Base-by-base conservation (phyloP, 2,888 invertebrate species). In the Cacoxenus indagator region DNA sequence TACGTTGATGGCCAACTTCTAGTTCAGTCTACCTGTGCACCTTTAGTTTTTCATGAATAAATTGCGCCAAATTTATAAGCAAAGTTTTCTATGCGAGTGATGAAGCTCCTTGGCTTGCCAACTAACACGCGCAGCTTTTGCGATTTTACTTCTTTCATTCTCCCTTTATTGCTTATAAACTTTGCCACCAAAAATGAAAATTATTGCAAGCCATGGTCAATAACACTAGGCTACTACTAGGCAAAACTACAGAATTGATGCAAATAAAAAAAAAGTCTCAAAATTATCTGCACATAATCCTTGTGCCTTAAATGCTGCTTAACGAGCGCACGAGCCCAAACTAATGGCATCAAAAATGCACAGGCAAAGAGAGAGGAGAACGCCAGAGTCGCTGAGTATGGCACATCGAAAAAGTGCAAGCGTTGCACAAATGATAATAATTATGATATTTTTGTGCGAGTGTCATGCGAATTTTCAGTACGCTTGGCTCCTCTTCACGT, bases 51-150 rank as follows among this genome's bases (percentile, higher is more conserved):
- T 72, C 75, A 80, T 81, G 81, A 81, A 81, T 81, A 81, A 81
- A 81, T 81, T 81, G 78, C 80, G 76, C 76, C 78, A 78, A 81
- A 81, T 81, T 81, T 81, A 81, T 81, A 80, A 76, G 76, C 64
- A 81, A 81, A 81, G 80, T 81, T 81, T 81, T 24, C 24, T 61
- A 43, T 71, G 75, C 72, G 69, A 69, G 64, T 70, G 70, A 68
- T 54, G n/a, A 37, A 37, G 5, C 8, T 14, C 37, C 14, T 37
- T 37, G 8, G 14, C 37, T 8, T 14, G 37, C 8, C 37, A 11
- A 8, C 2, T 5, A 11, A 14, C 37, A 4, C 14, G 37, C 2
- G 14, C 22, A 37, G 45, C 51, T 26, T 62, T 62, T 37, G 8
- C 37, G n/a, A n/a, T 62, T 19, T 4, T 29, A 43, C 22, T 62